Evolutionary conservation across 2,113 vertebrate species (phyloP), one percentile per base, ranked within the genome.

Genomic region (Rhea americana): DNA sequence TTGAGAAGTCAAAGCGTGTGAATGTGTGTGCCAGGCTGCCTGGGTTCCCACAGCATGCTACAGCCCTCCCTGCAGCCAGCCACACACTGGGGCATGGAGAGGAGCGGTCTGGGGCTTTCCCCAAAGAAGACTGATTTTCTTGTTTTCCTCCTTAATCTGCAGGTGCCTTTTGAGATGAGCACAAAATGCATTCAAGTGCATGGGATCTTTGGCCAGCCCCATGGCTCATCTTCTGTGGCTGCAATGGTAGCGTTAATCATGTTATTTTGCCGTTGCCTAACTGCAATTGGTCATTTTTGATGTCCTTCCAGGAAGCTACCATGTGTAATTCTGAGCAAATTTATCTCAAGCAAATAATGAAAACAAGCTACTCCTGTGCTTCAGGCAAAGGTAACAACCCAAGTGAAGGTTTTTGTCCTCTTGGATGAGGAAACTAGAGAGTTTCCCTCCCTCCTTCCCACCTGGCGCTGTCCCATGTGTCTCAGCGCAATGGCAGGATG

Each of bases 271-370:
- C 18, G 43, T 74, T 43, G 45, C 20, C 48, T 48, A 62, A 6
- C 41, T 62, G 75, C n/a, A 66, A 51, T 0, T 0, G 22, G 20
- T 74, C 11, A 1, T n/a, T 55, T 55, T 30, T 48, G 68, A 58
- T 53, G 17, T 18, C 79, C 35, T 35, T 59, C 37, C 39, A 43
- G 26, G 48, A 43, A 55, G 14, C 39, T 11, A 4, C 10, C 48
- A 13, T 35, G 5, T 1, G 13, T 6, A 8, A 16, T 39, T 50
- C n/a, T 32, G 67, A 61, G 30, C 73, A 48, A 7, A 4, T 58
- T 53, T 45, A 11, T 30, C 0, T 2, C 21, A 7, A n/a, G 17
- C 4, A 22, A 66, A 68, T 39, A 37, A 30, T 67, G 74, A 35
- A 37, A 14, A 35, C 35, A 35, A 43, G 28, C 41, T 32, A 13